Percentiles rank a stretch among this genome's conserved stretches.
phyloP scores from a whole-genome alignment of 2,113 vertebrate genomes.

The Pao palembangensis region DNA sequence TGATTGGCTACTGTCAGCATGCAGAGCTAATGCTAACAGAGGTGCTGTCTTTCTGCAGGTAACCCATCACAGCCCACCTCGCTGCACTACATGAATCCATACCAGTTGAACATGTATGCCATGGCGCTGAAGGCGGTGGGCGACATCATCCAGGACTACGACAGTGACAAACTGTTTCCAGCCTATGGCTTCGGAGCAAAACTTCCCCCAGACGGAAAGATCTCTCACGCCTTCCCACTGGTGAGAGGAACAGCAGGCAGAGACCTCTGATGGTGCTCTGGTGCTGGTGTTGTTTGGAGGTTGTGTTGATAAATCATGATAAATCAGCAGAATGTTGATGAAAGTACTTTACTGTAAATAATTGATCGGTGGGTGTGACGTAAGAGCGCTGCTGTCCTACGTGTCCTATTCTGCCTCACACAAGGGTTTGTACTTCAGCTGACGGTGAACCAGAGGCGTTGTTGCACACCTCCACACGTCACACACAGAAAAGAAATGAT shows the following conservation, averaged over 20 bases:
- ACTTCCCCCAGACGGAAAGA: constrained; percentile 87
- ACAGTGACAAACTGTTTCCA: constrained; percentile 92
- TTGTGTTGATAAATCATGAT: no score
- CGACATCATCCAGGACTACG: constrained; percentile 92
- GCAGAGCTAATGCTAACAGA: neutral
- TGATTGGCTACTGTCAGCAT: neutral
- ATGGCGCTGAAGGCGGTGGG: constrained; percentile 91
- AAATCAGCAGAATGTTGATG: no score
- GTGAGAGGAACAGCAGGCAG: constrained; percentile 53
- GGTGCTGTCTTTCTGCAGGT: constrained; percentile 62
- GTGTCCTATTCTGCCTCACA: no score
- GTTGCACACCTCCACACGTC: no score
- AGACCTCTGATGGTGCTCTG: no score
- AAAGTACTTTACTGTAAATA: no score
- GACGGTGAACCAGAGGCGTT: no score
- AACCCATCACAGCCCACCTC: constrained; percentile 90
- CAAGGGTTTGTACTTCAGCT: no score
- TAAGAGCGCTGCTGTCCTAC: no score
- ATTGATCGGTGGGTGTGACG: no score
- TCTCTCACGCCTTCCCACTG: constrained; percentile 91
- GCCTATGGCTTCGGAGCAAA: constrained; percentile 91
- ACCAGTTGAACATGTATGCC: constrained; percentile 90
- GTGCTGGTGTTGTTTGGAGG: no score
- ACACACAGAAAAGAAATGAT: no score
- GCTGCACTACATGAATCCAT: constrained; percentile 88